These are phyloP conservation scores for Rhabdomys dilectus DNA, from an alignment of 2,113 vertebrate species.

Conservation along the genomic window DNA sequence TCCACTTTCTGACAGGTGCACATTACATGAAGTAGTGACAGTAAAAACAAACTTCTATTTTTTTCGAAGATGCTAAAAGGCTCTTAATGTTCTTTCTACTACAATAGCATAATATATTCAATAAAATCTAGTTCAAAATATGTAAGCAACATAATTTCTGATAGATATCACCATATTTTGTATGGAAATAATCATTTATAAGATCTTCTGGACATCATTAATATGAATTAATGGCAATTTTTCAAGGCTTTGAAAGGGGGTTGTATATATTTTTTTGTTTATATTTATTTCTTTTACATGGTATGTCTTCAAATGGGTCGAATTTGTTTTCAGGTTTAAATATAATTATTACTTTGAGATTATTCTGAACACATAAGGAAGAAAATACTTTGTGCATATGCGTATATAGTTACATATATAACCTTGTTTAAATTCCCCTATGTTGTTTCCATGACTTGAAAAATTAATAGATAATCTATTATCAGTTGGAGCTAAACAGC, in stretches of 20 bases:
- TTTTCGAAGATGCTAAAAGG: conserved; percentile 17
- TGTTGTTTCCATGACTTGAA: not conserved
- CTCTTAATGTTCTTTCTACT: not conserved
- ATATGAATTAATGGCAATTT: not conserved
- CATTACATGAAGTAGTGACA: not conserved
- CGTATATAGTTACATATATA: not conserved
- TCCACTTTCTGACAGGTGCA: conserved; percentile 65
- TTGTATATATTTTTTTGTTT: not conserved
- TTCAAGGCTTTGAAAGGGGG: not conserved
- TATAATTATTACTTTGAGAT: not conserved
- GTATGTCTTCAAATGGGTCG: not conserved
- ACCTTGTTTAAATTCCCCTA: not conserved
- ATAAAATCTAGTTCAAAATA: not conserved
- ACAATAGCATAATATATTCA: not conserved
- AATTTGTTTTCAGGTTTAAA: conserved; percentile 37
- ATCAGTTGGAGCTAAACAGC: not conserved
- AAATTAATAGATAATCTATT: conserved; percentile 58
- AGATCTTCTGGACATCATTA: not conserved
- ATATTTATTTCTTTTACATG: conserved; percentile 3
- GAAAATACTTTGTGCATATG: not conserved
- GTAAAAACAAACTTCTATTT: conserved; percentile 34
- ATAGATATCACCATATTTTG: not conserved
- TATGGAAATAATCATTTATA: not conserved
- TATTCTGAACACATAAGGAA: not conserved
- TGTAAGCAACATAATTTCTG: not conserved